phyloP scores from a whole-genome alignment of 1,140 invertebrate species.

The Maniola jurtina region DNA sequence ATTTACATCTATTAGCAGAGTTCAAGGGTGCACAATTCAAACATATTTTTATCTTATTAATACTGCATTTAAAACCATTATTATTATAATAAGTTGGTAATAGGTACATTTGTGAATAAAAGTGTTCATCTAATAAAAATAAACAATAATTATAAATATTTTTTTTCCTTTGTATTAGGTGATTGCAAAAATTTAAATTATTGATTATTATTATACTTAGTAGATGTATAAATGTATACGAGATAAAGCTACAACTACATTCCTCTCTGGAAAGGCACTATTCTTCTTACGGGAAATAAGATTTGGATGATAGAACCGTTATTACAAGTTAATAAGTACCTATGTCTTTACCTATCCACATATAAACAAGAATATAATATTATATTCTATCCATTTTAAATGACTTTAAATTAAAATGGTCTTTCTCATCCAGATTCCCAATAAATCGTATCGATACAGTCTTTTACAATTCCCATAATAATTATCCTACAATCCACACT shows the following conservation, averaged over 20 bases:
- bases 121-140: not conserved
- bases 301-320: constrained; percentile 10
- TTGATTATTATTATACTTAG: not conserved
- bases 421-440: not conserved
- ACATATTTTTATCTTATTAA: constrained; percentile 14
- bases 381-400: not conserved
- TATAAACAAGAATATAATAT: not conserved
- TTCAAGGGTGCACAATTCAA: constrained; percentile 5
- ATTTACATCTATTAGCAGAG: constrained; percentile 6
- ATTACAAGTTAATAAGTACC: not conserved
- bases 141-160: not conserved
- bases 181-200: not conserved
- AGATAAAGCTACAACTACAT: constrained; percentile 23
- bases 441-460: constrained; percentile 37
- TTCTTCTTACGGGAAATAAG: constrained; percentile 55
- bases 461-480: constrained; percentile 49
- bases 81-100: not conserved
- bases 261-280: constrained; percentile 66
- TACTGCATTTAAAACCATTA: constrained; percentile 15
- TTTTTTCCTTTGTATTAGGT: not conserved
- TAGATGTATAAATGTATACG: constrained; percentile 10
- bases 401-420: not conserved
- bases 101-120: not conserved
- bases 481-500: constrained; percentile 21
- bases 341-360: constrained; percentile 3